Evolutionary conservation across 2,888 invertebrate species (phyloP), one percentile per base, ranked within the genome.

Genomic region (Drosophila borborema): DNA sequence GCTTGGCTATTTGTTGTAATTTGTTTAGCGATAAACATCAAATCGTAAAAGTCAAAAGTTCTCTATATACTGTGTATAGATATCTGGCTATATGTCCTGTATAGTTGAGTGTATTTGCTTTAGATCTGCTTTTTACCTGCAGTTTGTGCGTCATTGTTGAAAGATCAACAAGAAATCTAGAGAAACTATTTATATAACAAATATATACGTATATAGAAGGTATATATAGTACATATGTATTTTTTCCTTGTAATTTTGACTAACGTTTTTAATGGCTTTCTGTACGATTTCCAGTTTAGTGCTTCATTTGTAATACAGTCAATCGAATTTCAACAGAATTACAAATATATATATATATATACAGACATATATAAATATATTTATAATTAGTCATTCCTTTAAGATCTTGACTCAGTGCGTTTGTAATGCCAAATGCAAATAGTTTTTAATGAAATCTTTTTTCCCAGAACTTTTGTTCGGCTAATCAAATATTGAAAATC

Each of bases 41-140:
- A 76, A 69, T 73, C 83, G 84, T 83, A 69, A 80, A 83, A 76
- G 59, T 73, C 76, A 68, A 78, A 78, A 78, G 74, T 70, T 72
- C 72, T 70, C 63, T 45, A 64, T 31, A 38, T 2, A 38, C 14
- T 49, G 55, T 62, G 3, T 45, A 36, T 16, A 41, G 53, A 56
- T 41, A 28, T 59, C 28, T 46, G 34, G 40, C 53, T 56, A 60
- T 63, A 46, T 62, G 36, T 53, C 58, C 61, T 64, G 53, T 56
- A 36, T 62, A 43, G 62, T 59, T 74, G 40, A 70, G 55, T 74
- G 55, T 75, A 43, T 77, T 77, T 71, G 62, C 62, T 46, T 45
- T 41, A 61, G 61, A 40, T 49, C 49, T 49, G 18, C 46, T 49
- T 55, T 66, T 73, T 73, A 77, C 77, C 79, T 77, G 76, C 74